Evolutionary conservation across 1,140 invertebrate species (phyloP).

Genomic region (Saxidomus purpurata): DNA sequence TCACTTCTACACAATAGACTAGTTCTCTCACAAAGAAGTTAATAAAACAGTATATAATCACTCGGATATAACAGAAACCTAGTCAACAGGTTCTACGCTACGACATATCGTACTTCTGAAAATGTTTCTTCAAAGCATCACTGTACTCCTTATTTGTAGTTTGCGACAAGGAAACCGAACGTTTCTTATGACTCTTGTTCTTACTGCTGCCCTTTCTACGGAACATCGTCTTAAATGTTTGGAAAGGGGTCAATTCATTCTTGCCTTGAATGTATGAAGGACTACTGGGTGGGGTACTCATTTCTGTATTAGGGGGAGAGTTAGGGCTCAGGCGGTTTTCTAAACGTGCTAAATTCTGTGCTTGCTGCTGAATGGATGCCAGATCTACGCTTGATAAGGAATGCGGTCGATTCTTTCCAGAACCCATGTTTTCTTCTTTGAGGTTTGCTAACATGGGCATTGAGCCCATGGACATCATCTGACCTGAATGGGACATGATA

Average conservation of each 20-base stretch:
- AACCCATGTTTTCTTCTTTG: neutral
- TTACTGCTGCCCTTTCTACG: slow-evolving; percentile 61
- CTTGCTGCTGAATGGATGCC: slow-evolving; percentile 31
- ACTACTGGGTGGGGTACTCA: slow-evolving; percentile 39
- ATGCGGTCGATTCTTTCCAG: slow-evolving; percentile 61
- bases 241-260: slow-evolving; percentile 54
- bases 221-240: slow-evolving; percentile 66
- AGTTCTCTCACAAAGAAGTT: too few relatives aligned
- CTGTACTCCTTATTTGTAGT: slow-evolving; percentile 60
- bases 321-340: neutral
- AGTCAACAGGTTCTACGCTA: neutral
- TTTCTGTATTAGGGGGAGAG: neutral
- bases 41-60: too few relatives aligned
- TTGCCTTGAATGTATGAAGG: slow-evolving; percentile 54
- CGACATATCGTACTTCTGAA: slow-evolving; percentile 67
- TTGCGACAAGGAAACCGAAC: slow-evolving; percentile 62
- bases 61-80: too few relatives aligned
- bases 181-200: slow-evolving; percentile 58
- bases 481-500: slow-evolving; percentile 16
- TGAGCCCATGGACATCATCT: slow-evolving; percentile 61
- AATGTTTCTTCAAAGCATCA: slow-evolving; percentile 64
- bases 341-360: slow-evolving; percentile 2
- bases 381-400: slow-evolving; percentile 64
- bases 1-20: too few relatives aligned
- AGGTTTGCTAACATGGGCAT: slow-evolving; percentile 56